These are phyloP conservation scores for Dendrolimus pini DNA, from an alignment of 2,888 invertebrate genomes.

Conservation along the genomic window DNA sequence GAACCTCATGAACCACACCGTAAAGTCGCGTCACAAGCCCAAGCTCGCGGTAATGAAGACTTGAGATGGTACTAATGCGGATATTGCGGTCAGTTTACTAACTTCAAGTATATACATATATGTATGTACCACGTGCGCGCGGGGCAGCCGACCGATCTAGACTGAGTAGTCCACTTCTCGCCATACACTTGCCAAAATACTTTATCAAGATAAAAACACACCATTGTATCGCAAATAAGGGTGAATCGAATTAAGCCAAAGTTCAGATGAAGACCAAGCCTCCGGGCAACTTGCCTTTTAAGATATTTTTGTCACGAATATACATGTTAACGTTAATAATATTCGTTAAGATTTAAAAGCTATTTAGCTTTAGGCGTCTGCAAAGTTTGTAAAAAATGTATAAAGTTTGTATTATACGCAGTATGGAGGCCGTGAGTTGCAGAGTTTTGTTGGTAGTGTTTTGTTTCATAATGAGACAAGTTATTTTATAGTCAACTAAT, in stretches of 20 bases:
- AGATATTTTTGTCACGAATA: conserved; percentile 5
- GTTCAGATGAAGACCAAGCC: conserved; percentile 30
- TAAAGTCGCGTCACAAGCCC: conserved; percentile 21
- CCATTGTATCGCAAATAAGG: conserved; percentile 47
- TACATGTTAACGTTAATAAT: background rate
- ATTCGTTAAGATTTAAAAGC: conserved; percentile 4
- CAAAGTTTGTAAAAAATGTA: conserved; percentile 4
- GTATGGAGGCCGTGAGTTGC: background rate
- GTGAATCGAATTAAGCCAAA: conserved; percentile 41
- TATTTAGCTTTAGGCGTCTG: background rate
- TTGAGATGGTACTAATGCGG: background rate
- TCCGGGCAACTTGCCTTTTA: conserved; percentile 19
- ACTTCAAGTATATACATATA: conserved; percentile 22
- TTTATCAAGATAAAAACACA: conserved; percentile 45
- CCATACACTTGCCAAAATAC: conserved; percentile 46
- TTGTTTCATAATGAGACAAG: background rate
- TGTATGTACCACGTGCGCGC: conserved; percentile 47
- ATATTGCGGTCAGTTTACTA: conserved; percentile 10
- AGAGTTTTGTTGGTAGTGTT: conserved; percentile 4
- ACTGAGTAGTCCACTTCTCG: conserved; percentile 51
- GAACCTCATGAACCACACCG: conserved; percentile 6
- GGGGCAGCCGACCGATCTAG: conserved; percentile 51
- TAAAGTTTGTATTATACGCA: background rate
- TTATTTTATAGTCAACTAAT: too few relatives aligned
- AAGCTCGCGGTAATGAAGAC: background rate